A percentile compares a stretch with the other conserved stretches of the same genome.
Evolutionary conservation across 1,140 invertebrate species (phyloP).

Genomic region (Cotesia vestalis): DNA sequence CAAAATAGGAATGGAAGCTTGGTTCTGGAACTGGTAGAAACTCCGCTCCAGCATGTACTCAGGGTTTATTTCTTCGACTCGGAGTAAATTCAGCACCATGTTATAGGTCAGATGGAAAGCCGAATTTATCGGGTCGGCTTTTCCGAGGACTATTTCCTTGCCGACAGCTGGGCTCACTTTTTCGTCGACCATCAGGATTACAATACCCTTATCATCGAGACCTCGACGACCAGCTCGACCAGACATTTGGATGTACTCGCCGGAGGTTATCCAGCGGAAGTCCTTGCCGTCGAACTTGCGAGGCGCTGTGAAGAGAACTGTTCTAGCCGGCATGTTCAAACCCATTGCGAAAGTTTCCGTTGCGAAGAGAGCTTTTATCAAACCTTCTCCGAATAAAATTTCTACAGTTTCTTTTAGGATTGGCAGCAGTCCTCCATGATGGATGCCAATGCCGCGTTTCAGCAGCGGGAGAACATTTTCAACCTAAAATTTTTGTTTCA

Average conservation of each 20-base stretch:
- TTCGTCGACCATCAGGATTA: constrained; percentile 98
- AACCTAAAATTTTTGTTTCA: constrained; percentile 63
- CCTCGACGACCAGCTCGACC: constrained; percentile 97
- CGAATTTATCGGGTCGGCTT: constrained; percentile 96
- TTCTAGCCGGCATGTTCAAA: constrained; percentile 99
- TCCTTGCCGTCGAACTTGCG: constrained; percentile 99
- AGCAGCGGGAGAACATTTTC: constrained; percentile 93
- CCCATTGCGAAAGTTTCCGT: constrained; percentile 99
- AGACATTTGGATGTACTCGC: constrained; percentile 99
- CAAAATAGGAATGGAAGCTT: constrained; percentile 89
- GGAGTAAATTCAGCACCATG: constrained; percentile 96
- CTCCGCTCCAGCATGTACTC: constrained; percentile 99
- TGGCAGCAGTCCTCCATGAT: constrained; percentile 96
- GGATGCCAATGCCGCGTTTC: constrained; percentile 96
- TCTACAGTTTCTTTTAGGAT: constrained; percentile 99
- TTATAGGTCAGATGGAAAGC: constrained; percentile 99
- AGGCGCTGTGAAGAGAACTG: constrained; percentile 94
- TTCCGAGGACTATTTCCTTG: constrained; percentile 89
- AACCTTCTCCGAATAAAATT: constrained; percentile 96
- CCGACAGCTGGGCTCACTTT: constrained; percentile 89
- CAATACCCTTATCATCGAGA: constrained; percentile 97
- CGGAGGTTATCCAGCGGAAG: constrained; percentile 92
- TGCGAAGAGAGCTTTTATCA: constrained; percentile 97
- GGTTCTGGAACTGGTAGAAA: constrained; percentile 99
- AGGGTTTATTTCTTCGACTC: constrained; percentile 99